Conservation (phyloP, 2,888 invertebrate species). For the Orthosia gothica region DNA sequence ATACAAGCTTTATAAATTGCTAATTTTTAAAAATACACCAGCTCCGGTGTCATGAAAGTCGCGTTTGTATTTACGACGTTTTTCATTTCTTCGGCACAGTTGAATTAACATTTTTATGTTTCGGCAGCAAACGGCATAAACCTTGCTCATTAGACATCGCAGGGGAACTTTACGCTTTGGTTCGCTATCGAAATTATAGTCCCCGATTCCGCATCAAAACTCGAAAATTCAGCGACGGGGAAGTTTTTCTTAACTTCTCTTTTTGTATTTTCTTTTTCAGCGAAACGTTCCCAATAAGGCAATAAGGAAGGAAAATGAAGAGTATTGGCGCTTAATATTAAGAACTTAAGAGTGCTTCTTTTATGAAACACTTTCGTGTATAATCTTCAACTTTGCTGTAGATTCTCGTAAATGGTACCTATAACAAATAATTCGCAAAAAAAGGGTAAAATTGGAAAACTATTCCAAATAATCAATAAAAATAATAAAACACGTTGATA, state of each 20-base stretch:
- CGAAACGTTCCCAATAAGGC: constrained; percentile 21
- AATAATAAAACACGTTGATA: not conserved
- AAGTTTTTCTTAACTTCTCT: constrained; percentile 36
- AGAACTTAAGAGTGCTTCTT: not conserved
- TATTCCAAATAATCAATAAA: constrained; percentile 2
- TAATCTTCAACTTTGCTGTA: not conserved
- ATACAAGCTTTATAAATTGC: constrained; percentile 34
- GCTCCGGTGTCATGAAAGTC: constrained; percentile 55
- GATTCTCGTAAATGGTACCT: not conserved
- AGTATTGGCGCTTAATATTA: constrained; percentile 21
- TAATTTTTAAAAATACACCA: constrained; percentile 40
- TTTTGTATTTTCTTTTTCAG: constrained; percentile 39
- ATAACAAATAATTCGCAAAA: not conserved
- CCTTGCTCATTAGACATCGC: constrained; percentile 79
- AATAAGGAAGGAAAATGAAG: constrained; percentile 14
- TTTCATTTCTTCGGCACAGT: constrained; percentile 75
- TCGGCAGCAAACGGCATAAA: constrained; percentile 78
- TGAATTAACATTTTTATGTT: constrained; percentile 87
- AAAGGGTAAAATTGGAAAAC: not conserved
- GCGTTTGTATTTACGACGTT: constrained; percentile 79
- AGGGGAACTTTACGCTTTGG: constrained; percentile 70
- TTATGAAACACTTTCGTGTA: not conserved
- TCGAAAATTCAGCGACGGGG: constrained; percentile 57
- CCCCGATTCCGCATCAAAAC: constrained; percentile 69
- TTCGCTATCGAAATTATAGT: constrained; percentile 75